Conservation (phyloP, 2,888 invertebrate genomes). For the Orthonevra nobilis region DNA sequence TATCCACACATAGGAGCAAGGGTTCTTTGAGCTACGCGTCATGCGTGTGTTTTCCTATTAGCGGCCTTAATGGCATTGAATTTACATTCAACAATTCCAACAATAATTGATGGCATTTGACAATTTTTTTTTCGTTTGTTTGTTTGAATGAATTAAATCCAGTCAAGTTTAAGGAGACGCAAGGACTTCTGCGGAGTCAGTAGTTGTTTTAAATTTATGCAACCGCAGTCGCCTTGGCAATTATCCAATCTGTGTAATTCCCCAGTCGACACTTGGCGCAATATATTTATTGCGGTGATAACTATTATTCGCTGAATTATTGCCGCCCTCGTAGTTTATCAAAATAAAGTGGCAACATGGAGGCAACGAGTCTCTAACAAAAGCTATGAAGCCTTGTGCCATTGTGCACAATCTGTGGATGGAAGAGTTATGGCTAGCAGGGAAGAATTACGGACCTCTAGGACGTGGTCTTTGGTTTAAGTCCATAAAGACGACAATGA, state of each 20-base stretch:
- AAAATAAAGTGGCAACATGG: slow-evolving; percentile 61
- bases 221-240: slow-evolving; percentile 57
- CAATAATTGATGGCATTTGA: slow-evolving; percentile 60
- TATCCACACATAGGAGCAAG: too few species aligned
- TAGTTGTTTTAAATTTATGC: slow-evolving; percentile 46
- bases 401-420: slow-evolving; percentile 48
- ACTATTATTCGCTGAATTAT: slow-evolving; percentile 68
- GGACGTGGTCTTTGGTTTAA: too few species aligned
- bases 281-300: slow-evolving; percentile 56
- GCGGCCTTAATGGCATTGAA: slow-evolving; percentile 22
- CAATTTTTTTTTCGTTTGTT: slow-evolving; percentile 12
- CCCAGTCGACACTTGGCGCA: slow-evolving; percentile 52
- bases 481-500: slow-evolving; percentile 20
- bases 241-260: slow-evolving; percentile 58
- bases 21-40: slow-evolving; percentile 35
- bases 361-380: slow-evolving; percentile 24
- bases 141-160: background rate
- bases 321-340: slow-evolving; percentile 53
- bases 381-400: slow-evolving; percentile 3
- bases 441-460: too few species aligned
- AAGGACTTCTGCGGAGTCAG: background rate
- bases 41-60: slow-evolving; percentile 32
- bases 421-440: too few species aligned
- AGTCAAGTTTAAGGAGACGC: too few species aligned
- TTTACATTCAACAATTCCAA: slow-evolving; percentile 67